Evolutionary conservation across 2,888 invertebrate species (phyloP).

Genomic region (Mongoloraphidia duomilia): DNA sequence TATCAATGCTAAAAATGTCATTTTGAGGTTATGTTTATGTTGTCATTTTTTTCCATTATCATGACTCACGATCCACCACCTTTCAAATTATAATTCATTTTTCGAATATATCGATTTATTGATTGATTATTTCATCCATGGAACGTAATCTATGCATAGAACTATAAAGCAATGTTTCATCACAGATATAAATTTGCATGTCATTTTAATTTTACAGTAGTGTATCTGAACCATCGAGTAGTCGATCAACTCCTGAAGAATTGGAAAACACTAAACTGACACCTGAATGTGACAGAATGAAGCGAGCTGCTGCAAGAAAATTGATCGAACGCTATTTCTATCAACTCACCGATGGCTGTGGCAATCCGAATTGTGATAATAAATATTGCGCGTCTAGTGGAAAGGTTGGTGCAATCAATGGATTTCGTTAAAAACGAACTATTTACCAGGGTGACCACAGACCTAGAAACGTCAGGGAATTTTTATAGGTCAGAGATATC

Average conservation of each 20-base stretch:
- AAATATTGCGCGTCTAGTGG: constrained; percentile 82
- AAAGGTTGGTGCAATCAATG: constrained; percentile 38
- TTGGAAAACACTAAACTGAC: constrained; percentile 17
- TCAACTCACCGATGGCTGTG: constrained; percentile 84
- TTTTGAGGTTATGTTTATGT: constrained; percentile 8
- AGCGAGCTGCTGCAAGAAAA: constrained; percentile 64
- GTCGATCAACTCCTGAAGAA: constrained; percentile 10
- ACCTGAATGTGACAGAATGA: constrained; percentile 48
- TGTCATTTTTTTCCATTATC: constrained; percentile 16
- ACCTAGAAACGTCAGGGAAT: too few relatives aligned
- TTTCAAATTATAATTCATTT: neutral
- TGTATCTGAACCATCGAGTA: constrained; percentile 30
- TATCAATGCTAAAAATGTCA: neutral
- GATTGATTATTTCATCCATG: too few relatives aligned
- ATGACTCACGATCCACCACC: constrained; percentile 3
- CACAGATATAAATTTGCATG: too few relatives aligned
- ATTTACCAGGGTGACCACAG: too few relatives aligned
- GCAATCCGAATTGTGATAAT: constrained; percentile 75
- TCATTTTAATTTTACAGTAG: constrained; percentile 18
- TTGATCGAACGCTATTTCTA: constrained; percentile 86
- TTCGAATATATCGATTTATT: neutral
- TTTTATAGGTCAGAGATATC: too few relatives aligned
- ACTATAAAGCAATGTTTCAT: too few relatives aligned
- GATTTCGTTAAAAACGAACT: too few relatives aligned
- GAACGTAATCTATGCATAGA: too few relatives aligned